Percentiles rank a stretch among this genome's conserved stretches.
Evolutionary conservation across 2,888 invertebrate genomes (phyloP).

Genomic region (Acrobasis repandana): DNA sequence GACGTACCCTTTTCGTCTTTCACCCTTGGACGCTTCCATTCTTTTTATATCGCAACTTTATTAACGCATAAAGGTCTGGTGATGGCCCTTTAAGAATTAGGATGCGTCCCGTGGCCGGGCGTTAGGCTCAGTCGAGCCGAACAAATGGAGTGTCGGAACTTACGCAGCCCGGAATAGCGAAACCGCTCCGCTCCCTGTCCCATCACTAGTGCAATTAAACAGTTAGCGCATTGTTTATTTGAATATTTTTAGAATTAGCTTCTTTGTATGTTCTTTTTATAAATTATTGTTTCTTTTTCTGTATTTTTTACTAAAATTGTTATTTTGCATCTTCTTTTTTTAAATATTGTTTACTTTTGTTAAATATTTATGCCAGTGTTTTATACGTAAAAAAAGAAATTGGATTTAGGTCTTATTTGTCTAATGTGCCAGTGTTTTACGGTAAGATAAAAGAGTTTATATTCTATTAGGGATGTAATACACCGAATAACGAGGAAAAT

Average conservation of each 20-base stretch:
- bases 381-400: neutral
- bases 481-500: slow-evolving; percentile 66
- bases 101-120: slow-evolving; percentile 73
- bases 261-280: slow-evolving; percentile 28
- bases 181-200: slow-evolving; percentile 42
- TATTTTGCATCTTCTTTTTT: slow-evolving; percentile 30
- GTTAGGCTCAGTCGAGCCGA: slow-evolving; percentile 67
- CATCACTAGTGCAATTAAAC: slow-evolving; percentile 69
- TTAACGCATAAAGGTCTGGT: slow-evolving; percentile 82
- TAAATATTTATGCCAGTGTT: slow-evolving; percentile 20
- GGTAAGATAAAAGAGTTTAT: slow-evolving; percentile 26
- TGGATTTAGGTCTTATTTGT: neutral
- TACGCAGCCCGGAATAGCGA: slow-evolving; percentile 45
- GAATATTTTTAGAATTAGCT: slow-evolving; percentile 20
- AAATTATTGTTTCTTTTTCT: slow-evolving; percentile 2
- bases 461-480: slow-evolving; percentile 74
- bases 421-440: slow-evolving; percentile 11
- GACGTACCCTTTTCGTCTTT: slow-evolving; percentile 75
- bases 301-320: slow-evolving; percentile 8
- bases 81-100: slow-evolving; percentile 82
- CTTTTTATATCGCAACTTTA: slow-evolving; percentile 83
- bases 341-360: neutral
- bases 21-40: slow-evolving; percentile 80
- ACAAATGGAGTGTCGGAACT: slow-evolving; percentile 78
- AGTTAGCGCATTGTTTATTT: slow-evolving; percentile 52